These are phyloP conservation scores for Paraescarpia echinospica DNA, from an alignment of 1,140 invertebrate genomes.

Conservation along the genomic window DNA sequence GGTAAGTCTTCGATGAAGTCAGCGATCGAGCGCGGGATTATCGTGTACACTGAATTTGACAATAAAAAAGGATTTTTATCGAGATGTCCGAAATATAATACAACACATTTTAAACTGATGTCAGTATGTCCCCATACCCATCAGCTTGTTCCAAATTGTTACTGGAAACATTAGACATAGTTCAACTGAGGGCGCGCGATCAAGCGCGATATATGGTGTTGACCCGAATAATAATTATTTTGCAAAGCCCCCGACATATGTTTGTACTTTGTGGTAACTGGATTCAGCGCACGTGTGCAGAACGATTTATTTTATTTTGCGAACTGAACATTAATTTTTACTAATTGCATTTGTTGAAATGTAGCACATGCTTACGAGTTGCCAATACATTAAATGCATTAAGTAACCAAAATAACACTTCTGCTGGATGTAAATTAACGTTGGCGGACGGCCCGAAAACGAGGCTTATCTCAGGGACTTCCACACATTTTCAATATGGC, in stretches of 20 bases:
- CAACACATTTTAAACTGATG: no score
- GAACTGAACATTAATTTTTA: neutral
- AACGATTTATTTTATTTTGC: neutral
- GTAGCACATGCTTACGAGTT: neutral
- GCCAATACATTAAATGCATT: neutral
- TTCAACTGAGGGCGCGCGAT: no score
- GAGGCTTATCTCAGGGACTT: neutral
- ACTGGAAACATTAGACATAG: no score
- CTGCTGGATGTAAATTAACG: neutral
- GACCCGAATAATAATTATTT: neutral
- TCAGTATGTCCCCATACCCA: no score
- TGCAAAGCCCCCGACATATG: neutral
- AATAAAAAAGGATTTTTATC: no score
- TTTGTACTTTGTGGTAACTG: neutral
- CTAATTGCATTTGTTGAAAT: neutral
- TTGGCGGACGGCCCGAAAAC: neutral
- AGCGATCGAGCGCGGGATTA: no score
- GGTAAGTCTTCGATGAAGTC: no score
- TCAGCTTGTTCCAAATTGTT: no score
- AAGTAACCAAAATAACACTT: neutral
- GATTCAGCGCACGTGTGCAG: neutral
- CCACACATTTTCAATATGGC: neutral
- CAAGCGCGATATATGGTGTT: no score
- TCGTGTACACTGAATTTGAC: no score
- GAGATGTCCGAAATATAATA: no score